Evolutionary conservation across 2,113 vertebrate genomes (phyloP), one percentile per base, ranked within the genome.

Genomic region (Scalopus aquaticus): DNA sequence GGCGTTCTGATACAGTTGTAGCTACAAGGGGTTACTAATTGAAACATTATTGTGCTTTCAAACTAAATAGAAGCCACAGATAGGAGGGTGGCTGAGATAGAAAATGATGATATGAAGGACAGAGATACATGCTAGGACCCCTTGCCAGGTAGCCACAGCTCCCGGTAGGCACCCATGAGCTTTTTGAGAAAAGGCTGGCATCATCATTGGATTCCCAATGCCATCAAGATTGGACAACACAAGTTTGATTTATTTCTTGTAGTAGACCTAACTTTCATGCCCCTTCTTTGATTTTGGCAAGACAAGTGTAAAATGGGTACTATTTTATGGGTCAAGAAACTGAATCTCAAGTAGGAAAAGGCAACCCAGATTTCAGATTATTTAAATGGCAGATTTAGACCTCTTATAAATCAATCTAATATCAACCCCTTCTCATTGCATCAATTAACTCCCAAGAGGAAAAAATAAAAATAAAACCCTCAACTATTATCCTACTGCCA

Each of bases 161-260:
- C 2, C 39, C 54, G 20, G 2, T 35, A 58, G 13, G 13, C 5
- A n/a, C 6, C 0, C 9, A 3, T 49, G 5, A 19, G 5, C 39
- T 3, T 67, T 81, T 56, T 76, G 67, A 69, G 51, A 44, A 44
- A 44, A 44, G 44, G 44, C 44, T 44, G 44, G 44, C 44, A 6
- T 44, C 44, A 44, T 44, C 44, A 44, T 44, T 44, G 9, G 44
- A 42, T 73, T 58, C 12, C 22, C 16, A 64, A 0, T 39, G 4
- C 6, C 30, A n/a, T 28, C 39, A 17, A 54, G 19, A 62, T 15
- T 10, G 58, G n/a, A 44, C 3, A 51, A 12, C n/a, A 39, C 30
- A 58, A 72, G 4, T 22, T 42, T 72, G 24, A 58, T 44, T 44
- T 44, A 44, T 44, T 58, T 96, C 9, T 91, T 72, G 0, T 30